Percentiles rank a stretch among this genome's conserved stretches.
These are phyloP conservation scores for Acanthopleura granulata DNA, from an alignment of 2,888 invertebrate genomes.

Conservation along the genomic window DNA sequence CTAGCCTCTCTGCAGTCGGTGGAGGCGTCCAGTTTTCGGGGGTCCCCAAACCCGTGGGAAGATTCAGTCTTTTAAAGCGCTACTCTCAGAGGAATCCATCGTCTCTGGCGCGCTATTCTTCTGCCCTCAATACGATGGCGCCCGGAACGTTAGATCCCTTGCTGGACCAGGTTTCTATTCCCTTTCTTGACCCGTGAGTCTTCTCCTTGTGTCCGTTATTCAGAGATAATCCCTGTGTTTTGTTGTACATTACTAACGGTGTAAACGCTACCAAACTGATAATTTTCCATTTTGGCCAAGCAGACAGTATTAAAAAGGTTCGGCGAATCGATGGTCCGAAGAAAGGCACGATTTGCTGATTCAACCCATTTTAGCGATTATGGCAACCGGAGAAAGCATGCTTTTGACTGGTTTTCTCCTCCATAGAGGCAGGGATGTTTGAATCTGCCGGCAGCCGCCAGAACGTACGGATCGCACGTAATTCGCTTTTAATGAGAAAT, in stretches of 20 bases:
- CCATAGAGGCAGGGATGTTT: neutral
- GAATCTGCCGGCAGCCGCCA: neutral
- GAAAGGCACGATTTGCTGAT: conserved; percentile 12
- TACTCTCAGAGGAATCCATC: too few relatives aligned
- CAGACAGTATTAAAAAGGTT: conserved; percentile 3
- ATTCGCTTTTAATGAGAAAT: conserved; percentile 19
- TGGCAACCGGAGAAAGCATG: conserved; percentile 17
- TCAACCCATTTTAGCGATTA: conserved; percentile 16
- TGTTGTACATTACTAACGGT: neutral
- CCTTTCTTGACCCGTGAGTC: too few relatives aligned
- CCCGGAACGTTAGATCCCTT: too few relatives aligned
- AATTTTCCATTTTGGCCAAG: neutral
- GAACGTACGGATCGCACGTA: conserved; percentile 9
- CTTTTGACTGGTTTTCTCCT: neutral
- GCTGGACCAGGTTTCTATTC: too few relatives aligned
- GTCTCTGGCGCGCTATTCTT: too few relatives aligned
- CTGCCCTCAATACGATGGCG: too few relatives aligned
- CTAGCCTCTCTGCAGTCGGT: too few relatives aligned
- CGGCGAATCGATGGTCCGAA: neutral
- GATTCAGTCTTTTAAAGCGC: too few relatives aligned
- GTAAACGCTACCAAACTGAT: neutral
- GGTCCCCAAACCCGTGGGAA: too few relatives aligned
- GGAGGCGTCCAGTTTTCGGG: too few relatives aligned
- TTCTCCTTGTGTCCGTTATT: neutral
- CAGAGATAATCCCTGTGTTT: neutral